Evolutionary conservation across 2,113 vertebrate species (phyloP), one percentile per base, ranked within the genome.

Genomic region (Lepisosteus osseus): DNA sequence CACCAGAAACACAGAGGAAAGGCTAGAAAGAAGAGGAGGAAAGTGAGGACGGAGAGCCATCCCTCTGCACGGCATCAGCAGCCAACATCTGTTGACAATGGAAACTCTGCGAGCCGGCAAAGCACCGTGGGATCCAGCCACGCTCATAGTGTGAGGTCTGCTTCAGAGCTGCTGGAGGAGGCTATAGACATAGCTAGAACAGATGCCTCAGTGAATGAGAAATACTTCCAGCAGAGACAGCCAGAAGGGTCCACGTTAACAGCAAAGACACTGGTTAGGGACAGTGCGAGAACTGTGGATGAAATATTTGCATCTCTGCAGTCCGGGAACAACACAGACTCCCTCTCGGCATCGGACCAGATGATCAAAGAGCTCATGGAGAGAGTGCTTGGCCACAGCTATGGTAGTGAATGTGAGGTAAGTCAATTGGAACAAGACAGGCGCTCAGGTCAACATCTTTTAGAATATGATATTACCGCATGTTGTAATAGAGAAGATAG

Each of bases 221-320:
- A 29, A 72, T 72, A 56, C 63, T 11, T 74, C 65, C 44, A 71
- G 72, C 70, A 45, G 70, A 74, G 80, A 70, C 80, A 75, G 14
- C 56, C 44, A 57, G 61, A 74, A 70, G 70, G 79, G 51, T 67
- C 29, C 65, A 67, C 9, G 69, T 13, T 65, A 57, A 65, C 6
- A 56, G 41, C 65, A 59, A 73, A 45, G 1, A 63, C 69, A 72
- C 69, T 71, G 44, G 9, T 71, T 65, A 86, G 76, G 55, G 72
- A 71, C 17, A 11, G 71, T 72, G 83, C 83, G 69, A 83, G 54
- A 47, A 85, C 80, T 78, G 80, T 85, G 65, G 88, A 90, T 82
- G 89, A 94, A 82, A 86, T 92, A 81, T 86, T 89, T 72, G 84
- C 82, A 68, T 92, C 88, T 12, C 79, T 86, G 77, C 85, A 82